phyloP scores from a whole-genome alignment of 1,140 invertebrate genomes.

The Platyura marginata region DNA sequence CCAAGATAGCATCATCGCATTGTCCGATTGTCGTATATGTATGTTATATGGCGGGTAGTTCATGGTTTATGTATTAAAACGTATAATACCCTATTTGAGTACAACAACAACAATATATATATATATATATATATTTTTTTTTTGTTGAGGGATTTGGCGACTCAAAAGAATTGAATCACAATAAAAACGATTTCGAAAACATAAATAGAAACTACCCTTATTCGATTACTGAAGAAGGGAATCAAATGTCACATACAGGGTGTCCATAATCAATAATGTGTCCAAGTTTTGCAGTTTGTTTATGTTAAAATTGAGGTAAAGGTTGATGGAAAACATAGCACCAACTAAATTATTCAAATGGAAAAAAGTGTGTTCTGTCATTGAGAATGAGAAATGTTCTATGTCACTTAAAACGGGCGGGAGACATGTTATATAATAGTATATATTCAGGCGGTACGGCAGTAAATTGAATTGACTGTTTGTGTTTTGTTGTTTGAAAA shows the following conservation, averaged over 20 bases:
- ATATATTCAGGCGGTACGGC: no score
- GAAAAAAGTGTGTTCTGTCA: no score
- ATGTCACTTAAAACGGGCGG: no score
- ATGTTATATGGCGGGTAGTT: neutral
- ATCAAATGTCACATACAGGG: neutral
- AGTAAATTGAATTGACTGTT: no score
- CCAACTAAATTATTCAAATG: no score
- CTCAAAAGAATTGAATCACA: neutral
- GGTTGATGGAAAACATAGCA: no score
- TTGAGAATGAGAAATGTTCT: no score
- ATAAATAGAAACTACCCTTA: neutral
- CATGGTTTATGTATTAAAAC: neutral
- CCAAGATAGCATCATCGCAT: neutral
- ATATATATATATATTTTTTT: neutral
- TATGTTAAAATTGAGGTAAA: no score
- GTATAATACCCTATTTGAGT: neutral
- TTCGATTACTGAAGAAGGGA: neutral
- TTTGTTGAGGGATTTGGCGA: neutral
- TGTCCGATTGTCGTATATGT: neutral
- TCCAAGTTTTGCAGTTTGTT: no score
- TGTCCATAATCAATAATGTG: no score
- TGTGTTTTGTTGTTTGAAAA: no score
- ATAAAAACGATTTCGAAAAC: neutral
- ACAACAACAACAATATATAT: neutral
- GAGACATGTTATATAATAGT: no score